Conservation (phyloP, 2,113 vertebrate species). For the Ailuropoda melanoleuca region DNA sequence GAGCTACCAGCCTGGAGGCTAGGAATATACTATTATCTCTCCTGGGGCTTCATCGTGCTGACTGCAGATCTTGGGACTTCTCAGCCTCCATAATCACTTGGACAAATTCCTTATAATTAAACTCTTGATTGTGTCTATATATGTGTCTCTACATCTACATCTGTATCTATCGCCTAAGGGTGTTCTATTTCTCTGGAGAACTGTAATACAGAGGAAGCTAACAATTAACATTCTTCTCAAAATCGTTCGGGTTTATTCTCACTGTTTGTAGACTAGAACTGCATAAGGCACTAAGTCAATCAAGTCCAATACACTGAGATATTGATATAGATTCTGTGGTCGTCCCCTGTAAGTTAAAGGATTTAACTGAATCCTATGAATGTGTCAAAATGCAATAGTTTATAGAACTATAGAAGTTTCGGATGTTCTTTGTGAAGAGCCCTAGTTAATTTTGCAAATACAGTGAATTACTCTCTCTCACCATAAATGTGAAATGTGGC, state of each 20-base stretch:
- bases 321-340: background rate
- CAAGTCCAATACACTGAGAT: background rate
- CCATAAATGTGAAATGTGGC: background rate
- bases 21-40: background rate
- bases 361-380: background rate
- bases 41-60: background rate
- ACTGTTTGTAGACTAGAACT: background rate
- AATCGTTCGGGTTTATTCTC: background rate
- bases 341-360: background rate
- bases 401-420: background rate
- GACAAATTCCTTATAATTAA: background rate
- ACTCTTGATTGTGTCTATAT: background rate
- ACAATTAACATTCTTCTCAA: background rate
- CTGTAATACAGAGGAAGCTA: background rate
- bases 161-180: background rate
- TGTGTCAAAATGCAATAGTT: background rate
- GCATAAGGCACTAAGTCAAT: background rate
- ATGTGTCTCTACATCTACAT: background rate
- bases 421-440: background rate
- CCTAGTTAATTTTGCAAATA: conserved; percentile 11
- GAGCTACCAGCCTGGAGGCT: background rate
- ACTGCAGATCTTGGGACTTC: background rate
- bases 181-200: background rate
- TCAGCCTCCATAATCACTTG: background rate
- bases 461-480: background rate